Evolutionary conservation across 2,113 vertebrate species (phyloP).

Genomic region (Porphyrio hochstetteri): DNA sequence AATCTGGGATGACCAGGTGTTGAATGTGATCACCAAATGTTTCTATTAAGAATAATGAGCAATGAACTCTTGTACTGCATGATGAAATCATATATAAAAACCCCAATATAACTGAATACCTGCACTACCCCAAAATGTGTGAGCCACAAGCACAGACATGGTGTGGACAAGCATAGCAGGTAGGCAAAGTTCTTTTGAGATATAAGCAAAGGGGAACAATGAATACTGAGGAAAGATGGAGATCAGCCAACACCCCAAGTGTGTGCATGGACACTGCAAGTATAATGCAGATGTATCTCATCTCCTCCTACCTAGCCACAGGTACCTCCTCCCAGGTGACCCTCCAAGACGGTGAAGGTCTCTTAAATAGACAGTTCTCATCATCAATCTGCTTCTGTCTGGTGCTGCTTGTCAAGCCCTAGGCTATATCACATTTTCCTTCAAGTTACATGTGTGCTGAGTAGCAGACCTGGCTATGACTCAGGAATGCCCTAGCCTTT

Average conservation of each 20-base stretch:
- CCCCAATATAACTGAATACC: too few species aligned
- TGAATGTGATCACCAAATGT: too few species aligned
- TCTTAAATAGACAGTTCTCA: neutral
- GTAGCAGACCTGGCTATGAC: neutral
- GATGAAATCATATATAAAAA: neutral
- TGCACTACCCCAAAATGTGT: neutral
- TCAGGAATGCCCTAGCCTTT: neutral
- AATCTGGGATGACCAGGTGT: neutral
- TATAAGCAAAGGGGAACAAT: neutral
- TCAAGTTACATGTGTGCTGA: neutral
- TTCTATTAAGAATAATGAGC: neutral
- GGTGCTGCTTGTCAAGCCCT: neutral
- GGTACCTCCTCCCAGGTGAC: neutral
- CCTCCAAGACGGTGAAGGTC: neutral
- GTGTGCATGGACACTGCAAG: neutral
- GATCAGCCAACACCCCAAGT: neutral
- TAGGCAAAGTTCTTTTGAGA: neutral
- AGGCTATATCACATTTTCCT: neutral
- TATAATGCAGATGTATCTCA: rapidly evolving
- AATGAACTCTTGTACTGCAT: neutral
- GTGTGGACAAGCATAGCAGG: too few species aligned
- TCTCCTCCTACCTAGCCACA: neutral
- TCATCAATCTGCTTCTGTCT: neutral
- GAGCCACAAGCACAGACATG: neutral
- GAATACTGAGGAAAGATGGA: neutral